Base-by-base conservation (phyloP, 1,140 invertebrate genomes). In the Ceratina japonica region DNA sequence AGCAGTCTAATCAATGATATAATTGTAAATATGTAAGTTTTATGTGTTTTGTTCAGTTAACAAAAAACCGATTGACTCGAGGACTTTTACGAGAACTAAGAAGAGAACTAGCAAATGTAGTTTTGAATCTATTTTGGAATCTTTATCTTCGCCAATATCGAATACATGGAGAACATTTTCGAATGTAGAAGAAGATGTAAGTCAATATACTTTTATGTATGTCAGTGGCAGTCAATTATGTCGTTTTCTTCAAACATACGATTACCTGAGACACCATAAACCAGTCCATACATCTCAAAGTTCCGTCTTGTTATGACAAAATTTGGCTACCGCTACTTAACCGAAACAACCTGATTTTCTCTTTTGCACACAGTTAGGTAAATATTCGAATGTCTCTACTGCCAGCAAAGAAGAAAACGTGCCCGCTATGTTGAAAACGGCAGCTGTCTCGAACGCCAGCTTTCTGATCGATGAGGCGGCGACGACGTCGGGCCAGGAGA, bases 11-110 rank as follows among this genome's bases (percentile, higher is more conserved):
- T 31, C 4, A 31, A 31, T 31, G 27, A 31, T 4, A 4, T 31
- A 31, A 31, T 4, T 31, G 27, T 1, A 56, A 56, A 16, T 56
- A 1, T 56, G 54, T 56, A 16, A n/a, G 3, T 13, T 56, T 56
- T 20, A 75, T 81, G 54, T 65, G 31, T 22, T 80, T 24, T 56
- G 18, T 78, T n/a, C 27, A 87, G 87, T 63, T 65, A 87, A 79
- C 49, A 88, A 72, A 80, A 91, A 86, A 86, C 85, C 70, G 64
- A 89, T 93, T 16, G 92, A 93, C 75, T 92, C 93, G 3, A 88
- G 92, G 80, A 93, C 93, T 64, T 93, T 93, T 83, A 93, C 92
- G 15, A 89, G 93, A 80, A 90, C 92, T 7, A 93, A 93, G 81
- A 92, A 91, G 82, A 86, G 88, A 18, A 86, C 86, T 18, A 87